Conservation (phyloP, 2,113 vertebrate genomes). For the Prionailurus viverrinus region DNA sequence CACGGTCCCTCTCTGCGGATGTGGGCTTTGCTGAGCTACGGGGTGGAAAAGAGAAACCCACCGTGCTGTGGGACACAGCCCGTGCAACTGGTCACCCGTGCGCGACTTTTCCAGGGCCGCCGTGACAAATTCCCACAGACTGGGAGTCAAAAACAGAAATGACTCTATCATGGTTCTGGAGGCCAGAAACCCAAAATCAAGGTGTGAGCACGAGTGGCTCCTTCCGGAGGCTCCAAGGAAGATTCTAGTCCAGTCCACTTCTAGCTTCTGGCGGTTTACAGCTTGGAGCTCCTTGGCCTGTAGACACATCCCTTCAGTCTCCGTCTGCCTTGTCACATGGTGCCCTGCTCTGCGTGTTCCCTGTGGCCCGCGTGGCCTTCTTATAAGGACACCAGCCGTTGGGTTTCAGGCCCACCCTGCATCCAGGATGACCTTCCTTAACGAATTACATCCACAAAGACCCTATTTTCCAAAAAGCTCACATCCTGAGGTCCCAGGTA, state of each 20-base stretch:
- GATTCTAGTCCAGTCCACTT: fast-evolving
- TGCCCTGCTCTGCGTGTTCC: not conserved
- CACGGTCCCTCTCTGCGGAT: fast-evolving
- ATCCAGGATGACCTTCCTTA: not conserved
- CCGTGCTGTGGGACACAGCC: fast-evolving
- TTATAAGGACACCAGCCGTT: not conserved
- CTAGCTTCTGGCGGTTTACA: not conserved
- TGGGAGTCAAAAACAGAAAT: not conserved
- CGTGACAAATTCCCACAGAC: fast-evolving
- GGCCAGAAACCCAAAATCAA: not conserved
- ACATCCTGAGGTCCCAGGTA: not conserved
- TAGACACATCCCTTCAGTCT: fast-evolving
- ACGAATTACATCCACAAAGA: not conserved
- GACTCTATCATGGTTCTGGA: fast-evolving
- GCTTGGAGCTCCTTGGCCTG: fast-evolving
- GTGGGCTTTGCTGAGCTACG: not conserved
- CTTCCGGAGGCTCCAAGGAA: fast-evolving
- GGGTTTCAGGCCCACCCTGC: too few relatives aligned
- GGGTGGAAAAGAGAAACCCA: not conserved
- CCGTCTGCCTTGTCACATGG: fast-evolving
- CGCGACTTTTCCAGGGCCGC: fast-evolving
- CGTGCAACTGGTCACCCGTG: fast-evolving
- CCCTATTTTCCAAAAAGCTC: not conserved
- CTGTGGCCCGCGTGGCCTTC: not conserved
- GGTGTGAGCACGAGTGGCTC: not conserved